A percentile compares a stretch with the other conserved stretches of the same genome.
phyloP scores from a whole-genome alignment of 1,140 invertebrate species.

The Linepithema humile region DNA sequence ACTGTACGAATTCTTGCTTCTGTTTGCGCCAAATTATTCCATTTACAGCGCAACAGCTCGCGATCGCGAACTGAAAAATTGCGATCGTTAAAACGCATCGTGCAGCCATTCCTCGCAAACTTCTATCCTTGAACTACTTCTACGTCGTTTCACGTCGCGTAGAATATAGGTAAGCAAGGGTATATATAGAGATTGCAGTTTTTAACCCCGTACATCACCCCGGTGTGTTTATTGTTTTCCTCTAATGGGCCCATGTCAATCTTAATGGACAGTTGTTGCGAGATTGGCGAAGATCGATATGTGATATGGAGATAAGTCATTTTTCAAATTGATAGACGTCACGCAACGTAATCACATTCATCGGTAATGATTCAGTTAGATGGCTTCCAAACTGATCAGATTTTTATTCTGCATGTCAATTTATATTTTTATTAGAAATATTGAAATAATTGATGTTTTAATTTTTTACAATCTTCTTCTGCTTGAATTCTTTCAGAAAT shows the following conservation, averaged over 20 bases:
- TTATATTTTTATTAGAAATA: background rate
- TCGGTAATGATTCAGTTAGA: background rate
- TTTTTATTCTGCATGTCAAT: background rate
- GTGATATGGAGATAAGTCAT: background rate
- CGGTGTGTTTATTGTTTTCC: background rate
- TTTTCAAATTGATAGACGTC: background rate
- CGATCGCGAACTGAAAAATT: background rate
- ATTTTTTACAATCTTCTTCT: too few species aligned
- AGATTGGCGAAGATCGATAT: slow-evolving; percentile 1
- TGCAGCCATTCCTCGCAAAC: background rate
- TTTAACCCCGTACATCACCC: background rate
- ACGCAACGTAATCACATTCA: background rate
- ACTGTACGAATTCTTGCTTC: slow-evolving; percentile 35
- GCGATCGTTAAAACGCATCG: background rate
- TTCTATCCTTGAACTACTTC: background rate
- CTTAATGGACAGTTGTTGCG: background rate
- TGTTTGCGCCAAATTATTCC: slow-evolving; percentile 59
- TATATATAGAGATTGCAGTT: slow-evolving; percentile 7
- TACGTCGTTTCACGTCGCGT: background rate
- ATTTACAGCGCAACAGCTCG: background rate
- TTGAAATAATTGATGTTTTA: background rate
- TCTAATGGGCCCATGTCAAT: background rate
- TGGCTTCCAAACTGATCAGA: background rate
- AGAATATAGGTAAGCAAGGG: background rate
- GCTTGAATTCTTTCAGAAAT: too few species aligned